A percentile compares a stretch with the other conserved stretches of the same genome.
These are phyloP conservation scores for Lysandra coridon DNA, from an alignment of 2,888 invertebrate genomes.

Conservation along the genomic window DNA sequence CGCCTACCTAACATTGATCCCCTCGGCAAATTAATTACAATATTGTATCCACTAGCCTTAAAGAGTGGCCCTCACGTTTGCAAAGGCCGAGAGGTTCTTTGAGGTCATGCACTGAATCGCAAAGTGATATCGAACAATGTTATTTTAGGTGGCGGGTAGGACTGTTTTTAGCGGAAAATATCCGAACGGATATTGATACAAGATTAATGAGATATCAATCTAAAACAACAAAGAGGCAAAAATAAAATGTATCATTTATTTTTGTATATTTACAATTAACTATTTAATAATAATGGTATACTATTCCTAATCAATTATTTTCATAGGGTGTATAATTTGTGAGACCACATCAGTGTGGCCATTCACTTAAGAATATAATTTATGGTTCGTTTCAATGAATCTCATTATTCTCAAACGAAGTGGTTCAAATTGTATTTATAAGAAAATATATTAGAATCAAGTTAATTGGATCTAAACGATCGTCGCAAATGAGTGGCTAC, in stretches of 20 bases:
- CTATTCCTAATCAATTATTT: no score
- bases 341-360: neutral
- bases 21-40: constrained; percentile 1
- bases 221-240: neutral
- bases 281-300: no score
- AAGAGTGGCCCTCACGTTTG: neutral
- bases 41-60: neutral
- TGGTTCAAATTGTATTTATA: neutral
- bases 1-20: neutral
- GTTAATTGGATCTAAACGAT: neutral
- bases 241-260: neutral
- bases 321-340: no score
- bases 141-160: constrained; percentile 5
- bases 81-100: constrained; percentile 1
- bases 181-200: neutral
- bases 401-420: neutral
- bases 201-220: constrained; percentile 2
- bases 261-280: neutral
- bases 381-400: neutral
- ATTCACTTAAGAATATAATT: neutral
- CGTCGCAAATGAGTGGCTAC: neutral
- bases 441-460: neutral
- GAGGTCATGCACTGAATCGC: constrained; percentile 19
- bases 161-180: neutral
- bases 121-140: constrained; percentile 22